Conservation (phyloP, 2,888 invertebrate genomes). For the Clostera curtula region DNA sequence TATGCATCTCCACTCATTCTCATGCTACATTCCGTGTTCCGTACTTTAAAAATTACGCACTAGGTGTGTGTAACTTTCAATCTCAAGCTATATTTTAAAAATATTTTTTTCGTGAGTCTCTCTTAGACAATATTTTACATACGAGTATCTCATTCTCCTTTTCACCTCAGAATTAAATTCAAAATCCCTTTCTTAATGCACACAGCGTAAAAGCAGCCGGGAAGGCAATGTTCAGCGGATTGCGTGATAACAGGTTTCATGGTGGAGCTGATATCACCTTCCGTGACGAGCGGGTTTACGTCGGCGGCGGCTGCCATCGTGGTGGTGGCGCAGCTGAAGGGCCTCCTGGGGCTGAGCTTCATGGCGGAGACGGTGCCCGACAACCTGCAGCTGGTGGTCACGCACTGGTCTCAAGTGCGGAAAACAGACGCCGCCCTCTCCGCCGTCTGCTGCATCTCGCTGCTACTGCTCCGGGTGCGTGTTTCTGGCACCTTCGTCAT, state of each 20-base stretch:
- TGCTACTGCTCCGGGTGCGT: conserved; percentile 81
- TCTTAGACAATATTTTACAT: too few species aligned
- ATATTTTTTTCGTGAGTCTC: conserved; percentile 6
- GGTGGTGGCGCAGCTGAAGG: conserved; percentile 82
- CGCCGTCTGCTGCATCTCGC: conserved; percentile 75
- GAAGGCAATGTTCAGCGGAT: too few species aligned
- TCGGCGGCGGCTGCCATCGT: conserved; percentile 89
- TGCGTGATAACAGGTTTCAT: conserved; percentile 80
- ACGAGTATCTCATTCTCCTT: too few species aligned
- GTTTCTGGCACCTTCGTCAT: background rate
- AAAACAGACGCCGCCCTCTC: conserved; percentile 80
- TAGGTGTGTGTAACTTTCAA: too few species aligned
- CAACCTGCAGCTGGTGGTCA: conserved; percentile 67
- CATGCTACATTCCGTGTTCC: too few species aligned
- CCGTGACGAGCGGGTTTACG: conserved; percentile 89
- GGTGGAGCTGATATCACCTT: conserved; percentile 88
- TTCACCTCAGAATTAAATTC: too few species aligned
- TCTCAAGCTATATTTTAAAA: too few species aligned
- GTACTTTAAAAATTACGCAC: too few species aligned
- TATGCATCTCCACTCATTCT: conserved; percentile 35
- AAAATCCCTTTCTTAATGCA: too few species aligned
- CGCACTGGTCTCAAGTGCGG: conserved; percentile 65
- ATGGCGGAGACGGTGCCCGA: conserved; percentile 80
- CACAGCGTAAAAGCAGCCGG: too few species aligned
- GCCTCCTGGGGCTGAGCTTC: conserved; percentile 81